Conservation (phyloP, 2,888 invertebrate species). For the Ochlodes sylvanus region DNA sequence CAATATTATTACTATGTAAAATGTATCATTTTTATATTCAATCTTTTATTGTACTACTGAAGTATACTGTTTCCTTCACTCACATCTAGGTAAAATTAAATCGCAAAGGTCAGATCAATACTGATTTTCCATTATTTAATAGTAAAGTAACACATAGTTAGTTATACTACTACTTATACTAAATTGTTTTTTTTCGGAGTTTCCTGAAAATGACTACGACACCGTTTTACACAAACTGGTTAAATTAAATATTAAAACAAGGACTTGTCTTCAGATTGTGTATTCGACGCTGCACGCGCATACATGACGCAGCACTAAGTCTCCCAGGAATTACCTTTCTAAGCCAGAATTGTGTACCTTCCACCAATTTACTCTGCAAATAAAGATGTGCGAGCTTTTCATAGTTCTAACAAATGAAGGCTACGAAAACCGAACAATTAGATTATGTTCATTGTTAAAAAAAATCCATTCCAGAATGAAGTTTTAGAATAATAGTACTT, state of each 20-base stretch:
- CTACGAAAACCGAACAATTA: no score
- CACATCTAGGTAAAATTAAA: no score
- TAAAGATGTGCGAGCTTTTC: slow-evolving; percentile 5
- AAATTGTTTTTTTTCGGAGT: background rate
- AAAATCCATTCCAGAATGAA: background rate
- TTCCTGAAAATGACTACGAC: background rate
- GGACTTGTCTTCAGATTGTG: slow-evolving; percentile 29
- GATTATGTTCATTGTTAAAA: no score
- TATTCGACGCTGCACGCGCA: slow-evolving; percentile 57
- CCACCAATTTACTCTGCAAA: slow-evolving; percentile 22
- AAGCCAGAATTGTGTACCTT: slow-evolving; percentile 25
- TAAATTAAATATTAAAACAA: slow-evolving; percentile 32
- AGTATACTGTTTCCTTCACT: no score
- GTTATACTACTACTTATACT: background rate
- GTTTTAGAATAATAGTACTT: background rate
- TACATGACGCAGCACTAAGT: slow-evolving; percentile 54
- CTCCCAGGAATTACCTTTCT: slow-evolving; percentile 59
- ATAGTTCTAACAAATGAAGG: background rate
- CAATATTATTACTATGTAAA: no score
- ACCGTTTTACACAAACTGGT: slow-evolving; percentile 15
- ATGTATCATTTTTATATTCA: no score
- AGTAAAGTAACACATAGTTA: no score
- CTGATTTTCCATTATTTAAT: background rate
- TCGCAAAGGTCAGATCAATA: background rate
- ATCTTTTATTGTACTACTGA: no score